phyloP scores from a whole-genome alignment of 2,888 invertebrate genomes.

The Aporophyla nigra region DNA sequence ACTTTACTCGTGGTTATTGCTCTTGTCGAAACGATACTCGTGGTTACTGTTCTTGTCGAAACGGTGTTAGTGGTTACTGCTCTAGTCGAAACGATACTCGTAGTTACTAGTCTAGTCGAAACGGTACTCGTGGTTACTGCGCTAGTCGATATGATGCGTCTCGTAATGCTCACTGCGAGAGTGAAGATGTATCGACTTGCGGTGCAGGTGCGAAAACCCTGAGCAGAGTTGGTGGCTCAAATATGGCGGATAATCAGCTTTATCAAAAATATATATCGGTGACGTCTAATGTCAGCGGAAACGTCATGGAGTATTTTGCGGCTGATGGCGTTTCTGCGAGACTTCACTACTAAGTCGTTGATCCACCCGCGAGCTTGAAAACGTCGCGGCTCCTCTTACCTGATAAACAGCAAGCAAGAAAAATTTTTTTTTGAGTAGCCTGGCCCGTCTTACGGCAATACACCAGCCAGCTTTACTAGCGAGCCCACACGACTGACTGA shows the following conservation, averaged over 20 bases:
- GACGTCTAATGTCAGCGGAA: neutral
- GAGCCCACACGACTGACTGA: neutral
- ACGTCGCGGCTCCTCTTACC: neutral
- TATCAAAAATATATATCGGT: neutral
- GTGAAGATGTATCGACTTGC: neutral
- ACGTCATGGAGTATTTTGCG: neutral
- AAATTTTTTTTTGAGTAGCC: too few species aligned
- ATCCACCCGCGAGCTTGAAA: constrained; percentile 1
- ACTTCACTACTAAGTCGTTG: neutral
- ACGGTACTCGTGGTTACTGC: neutral
- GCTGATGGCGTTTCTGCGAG: constrained; percentile 3
- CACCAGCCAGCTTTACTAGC: neutral
- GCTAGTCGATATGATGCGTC: too few species aligned
- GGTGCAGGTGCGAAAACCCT: neutral
- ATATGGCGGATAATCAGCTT: neutral
- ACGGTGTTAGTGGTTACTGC: too few species aligned
- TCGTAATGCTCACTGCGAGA: neutral
- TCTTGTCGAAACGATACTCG: neutral
- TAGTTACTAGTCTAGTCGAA: neutral
- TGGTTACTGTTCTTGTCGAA: too few species aligned
- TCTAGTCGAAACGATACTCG: too few species aligned
- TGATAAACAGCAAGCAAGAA: neutral
- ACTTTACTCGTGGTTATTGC: neutral
- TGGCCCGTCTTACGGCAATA: neutral
- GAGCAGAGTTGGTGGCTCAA: neutral